Conservation (phyloP, 1,140 invertebrate species). For the Microplitis mediator region DNA sequence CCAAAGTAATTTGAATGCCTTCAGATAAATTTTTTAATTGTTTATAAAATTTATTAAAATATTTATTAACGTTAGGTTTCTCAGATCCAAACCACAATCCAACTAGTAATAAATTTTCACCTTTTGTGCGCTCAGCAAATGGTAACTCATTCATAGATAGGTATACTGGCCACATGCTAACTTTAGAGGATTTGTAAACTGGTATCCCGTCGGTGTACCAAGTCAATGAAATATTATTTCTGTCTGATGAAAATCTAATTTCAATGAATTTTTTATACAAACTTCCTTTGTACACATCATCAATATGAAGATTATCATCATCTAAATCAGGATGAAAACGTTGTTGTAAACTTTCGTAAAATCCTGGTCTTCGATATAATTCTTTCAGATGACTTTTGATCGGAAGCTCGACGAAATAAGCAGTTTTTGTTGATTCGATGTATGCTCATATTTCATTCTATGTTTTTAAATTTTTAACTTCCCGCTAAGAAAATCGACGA, state of each 20-base stretch:
- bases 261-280: conserved; percentile 11
- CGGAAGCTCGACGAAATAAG: neutral
- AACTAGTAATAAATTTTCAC: conserved; percentile 14
- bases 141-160: conserved; percentile 21
- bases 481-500: no score
- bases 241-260: neutral
- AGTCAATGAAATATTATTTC: conserved; percentile 16
- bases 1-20: neutral
- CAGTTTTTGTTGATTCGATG: neutral
- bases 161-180: conserved; percentile 17
- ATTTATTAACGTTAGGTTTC: conserved; percentile 18
- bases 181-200: conserved; percentile 9
- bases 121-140: conserved; percentile 10
- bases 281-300: conserved; percentile 21
- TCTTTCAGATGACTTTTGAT: neutral
- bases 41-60: neutral
- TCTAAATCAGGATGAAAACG: neutral
- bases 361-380: neutral
- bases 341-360: neutral
- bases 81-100: conserved; percentile 20
- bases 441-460: neutral
- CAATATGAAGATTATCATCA: neutral
- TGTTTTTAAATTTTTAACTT: no score
- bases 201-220: conserved; percentile 23
- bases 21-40: neutral